These are phyloP conservation scores for Probaryconus sp. DNA, from an alignment of 1,140 invertebrate genomes.

Conservation along the genomic window DNA sequence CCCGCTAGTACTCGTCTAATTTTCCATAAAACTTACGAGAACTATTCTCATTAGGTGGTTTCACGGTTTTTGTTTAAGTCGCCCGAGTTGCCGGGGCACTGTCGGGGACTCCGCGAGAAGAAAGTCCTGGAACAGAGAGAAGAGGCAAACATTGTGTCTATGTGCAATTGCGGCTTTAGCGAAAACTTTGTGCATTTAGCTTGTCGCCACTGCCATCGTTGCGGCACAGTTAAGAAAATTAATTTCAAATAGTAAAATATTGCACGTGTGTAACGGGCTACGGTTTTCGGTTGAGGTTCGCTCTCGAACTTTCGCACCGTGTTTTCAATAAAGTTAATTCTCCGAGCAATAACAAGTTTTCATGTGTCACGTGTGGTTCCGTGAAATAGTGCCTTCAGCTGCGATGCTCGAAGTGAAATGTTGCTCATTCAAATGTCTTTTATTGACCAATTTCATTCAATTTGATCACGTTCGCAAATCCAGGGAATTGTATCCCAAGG, in stretches of 20 bases:
- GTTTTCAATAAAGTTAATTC: conserved; percentile 29
- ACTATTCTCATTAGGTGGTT: conserved; percentile 66
- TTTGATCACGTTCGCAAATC: too few species aligned
- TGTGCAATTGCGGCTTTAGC: conserved; percentile 63
- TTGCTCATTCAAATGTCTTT: too few species aligned
- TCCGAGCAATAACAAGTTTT: conserved; percentile 1
- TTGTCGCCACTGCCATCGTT: conserved; percentile 58
- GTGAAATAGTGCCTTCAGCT: too few species aligned
- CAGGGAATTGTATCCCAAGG: too few species aligned
- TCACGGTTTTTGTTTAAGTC: conserved; percentile 61
- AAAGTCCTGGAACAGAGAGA: conserved; percentile 44
- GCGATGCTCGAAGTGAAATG: too few species aligned
- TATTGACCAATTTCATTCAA: too few species aligned
- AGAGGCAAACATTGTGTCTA: conserved; percentile 62
- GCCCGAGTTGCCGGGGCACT: conserved; percentile 34
- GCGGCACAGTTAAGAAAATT: conserved; percentile 59
- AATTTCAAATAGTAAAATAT: conserved; percentile 60
- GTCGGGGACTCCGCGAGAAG: conserved; percentile 34
- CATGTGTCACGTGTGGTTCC: too few species aligned
- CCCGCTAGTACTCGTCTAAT: conserved; percentile 35
- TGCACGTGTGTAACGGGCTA: conserved; percentile 13
- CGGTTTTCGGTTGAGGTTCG: conserved; percentile 12
- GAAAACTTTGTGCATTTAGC: conserved; percentile 66
- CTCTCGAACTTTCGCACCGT: conserved; percentile 28
- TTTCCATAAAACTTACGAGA: conserved; percentile 52